phyloP scores from a whole-genome alignment of 2,888 invertebrate genomes.

The Hydropsyche betteni region DNA sequence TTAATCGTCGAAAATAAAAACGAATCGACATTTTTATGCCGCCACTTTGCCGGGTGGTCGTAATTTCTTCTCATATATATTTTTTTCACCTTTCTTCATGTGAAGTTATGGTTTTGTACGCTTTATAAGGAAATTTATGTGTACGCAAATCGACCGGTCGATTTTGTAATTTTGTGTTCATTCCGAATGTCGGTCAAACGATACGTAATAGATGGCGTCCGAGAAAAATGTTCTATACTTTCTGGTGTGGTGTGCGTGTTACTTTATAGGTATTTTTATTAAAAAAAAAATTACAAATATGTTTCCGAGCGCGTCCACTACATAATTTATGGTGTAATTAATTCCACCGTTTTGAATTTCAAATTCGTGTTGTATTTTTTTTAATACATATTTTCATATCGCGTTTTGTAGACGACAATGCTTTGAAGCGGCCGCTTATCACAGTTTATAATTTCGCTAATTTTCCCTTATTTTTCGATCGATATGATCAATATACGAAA shows the following conservation, averaged over 20 bases:
- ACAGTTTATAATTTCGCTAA: no score
- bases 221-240: no score
- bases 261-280: slow-evolving; percentile 19
- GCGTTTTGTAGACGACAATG: slow-evolving; percentile 15
- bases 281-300: slow-evolving; percentile 18
- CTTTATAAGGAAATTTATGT: slow-evolving; percentile 18
- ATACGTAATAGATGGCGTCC: not conserved
- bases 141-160: slow-evolving; percentile 17
- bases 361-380: not conserved
- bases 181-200: slow-evolving; percentile 13
- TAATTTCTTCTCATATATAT: not conserved
- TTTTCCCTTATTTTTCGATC: no score
- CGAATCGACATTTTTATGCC: slow-evolving; percentile 18
- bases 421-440: slow-evolving; percentile 16
- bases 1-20: slow-evolving; percentile 10
- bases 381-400: not conserved
- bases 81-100: not conserved
- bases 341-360: slow-evolving; percentile 19
- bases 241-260: not conserved
- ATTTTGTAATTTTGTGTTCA: slow-evolving; percentile 13
- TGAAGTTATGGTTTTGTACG: slow-evolving; percentile 11
- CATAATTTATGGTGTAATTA: slow-evolving; percentile 23
- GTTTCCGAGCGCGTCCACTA: slow-evolving; percentile 14
- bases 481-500: no score
- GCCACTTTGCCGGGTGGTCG: not conserved